Conservation (phyloP, 53 echinoderm and acorn worm genomes). For the Luidia sarsii region DNA sequence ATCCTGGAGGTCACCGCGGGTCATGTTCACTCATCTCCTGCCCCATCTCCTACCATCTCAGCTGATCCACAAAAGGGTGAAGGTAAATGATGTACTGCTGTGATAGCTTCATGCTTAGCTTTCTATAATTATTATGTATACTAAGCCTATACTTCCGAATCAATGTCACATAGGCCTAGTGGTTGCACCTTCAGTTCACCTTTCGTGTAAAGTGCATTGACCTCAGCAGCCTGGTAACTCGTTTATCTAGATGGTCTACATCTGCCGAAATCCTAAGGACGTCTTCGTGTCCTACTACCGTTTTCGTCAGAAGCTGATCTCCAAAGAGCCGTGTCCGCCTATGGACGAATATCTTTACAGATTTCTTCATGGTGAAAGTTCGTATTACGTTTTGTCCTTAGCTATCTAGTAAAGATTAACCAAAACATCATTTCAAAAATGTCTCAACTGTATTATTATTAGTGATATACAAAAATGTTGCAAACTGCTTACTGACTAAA, state of each 20-base stretch:
- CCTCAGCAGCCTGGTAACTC: no score
- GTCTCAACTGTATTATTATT: no score
- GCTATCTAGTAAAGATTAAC: neutral
- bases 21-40: constrained; percentile 13
- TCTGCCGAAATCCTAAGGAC: constrained; percentile 19
- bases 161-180: no score
- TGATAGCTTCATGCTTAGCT: no score
- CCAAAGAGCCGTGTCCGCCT: neutral
- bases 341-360: neutral
- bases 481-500: no score
- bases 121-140: no score
- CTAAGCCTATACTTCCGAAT: no score
- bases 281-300: constrained; percentile 2
- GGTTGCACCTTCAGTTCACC: no score
- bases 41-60: constrained; percentile 3
- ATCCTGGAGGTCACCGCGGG: neutral
- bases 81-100: constrained; percentile 3
- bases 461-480: no score
- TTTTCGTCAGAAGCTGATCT: neutral
- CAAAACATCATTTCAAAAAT: no score
- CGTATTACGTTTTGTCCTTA: neutral
- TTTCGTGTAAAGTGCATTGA: no score
- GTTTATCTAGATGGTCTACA: constrained; percentile 3
- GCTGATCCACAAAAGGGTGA: neutral
- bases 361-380: neutral